phyloP scores from a whole-genome alignment of 2,113 vertebrate species.

The Muntiacus muntjak region DNA sequence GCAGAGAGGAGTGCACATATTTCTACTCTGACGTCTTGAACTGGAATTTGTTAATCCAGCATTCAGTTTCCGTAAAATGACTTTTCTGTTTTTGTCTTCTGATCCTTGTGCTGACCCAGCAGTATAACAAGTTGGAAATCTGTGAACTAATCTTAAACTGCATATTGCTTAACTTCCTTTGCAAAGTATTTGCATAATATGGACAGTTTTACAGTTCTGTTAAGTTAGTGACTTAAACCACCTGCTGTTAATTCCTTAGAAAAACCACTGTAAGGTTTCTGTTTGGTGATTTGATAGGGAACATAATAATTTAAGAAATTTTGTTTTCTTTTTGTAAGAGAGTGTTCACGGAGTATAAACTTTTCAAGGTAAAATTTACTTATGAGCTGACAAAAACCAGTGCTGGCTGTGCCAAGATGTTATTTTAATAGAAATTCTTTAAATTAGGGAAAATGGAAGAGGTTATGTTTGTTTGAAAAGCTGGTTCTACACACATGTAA shows the following conservation, averaged over 20 bases:
- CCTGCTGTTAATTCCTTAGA: neutral
- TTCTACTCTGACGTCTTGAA: neutral
- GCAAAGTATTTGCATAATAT: neutral
- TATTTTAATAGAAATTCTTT: neutral
- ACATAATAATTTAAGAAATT: neutral
- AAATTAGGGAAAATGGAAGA: neutral
- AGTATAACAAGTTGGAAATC: neutral
- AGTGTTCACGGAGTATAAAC: slow-evolving; percentile 27
- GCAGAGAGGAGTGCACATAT: neutral
- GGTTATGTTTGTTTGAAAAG: neutral
- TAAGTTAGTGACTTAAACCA: slow-evolving; percentile 1
- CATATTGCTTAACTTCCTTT: slow-evolving; percentile 8
- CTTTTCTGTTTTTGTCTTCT: neutral
- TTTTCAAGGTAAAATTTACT: slow-evolving; percentile 47
- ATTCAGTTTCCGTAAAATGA: neutral
- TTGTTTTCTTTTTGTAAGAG: slow-evolving; percentile 24
- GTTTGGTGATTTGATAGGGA: neutral
- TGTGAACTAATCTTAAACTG: neutral
- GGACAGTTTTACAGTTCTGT: neutral
- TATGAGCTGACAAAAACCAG: slow-evolving; percentile 12
- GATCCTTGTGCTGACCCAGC: neutral
- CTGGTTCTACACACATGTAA: neutral
- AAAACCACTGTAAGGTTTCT: neutral
- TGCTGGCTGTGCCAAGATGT: neutral
- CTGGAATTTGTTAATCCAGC: neutral